Base-by-base conservation (phyloP, 2,888 invertebrate genomes). In the Megamerina dolium region DNA sequence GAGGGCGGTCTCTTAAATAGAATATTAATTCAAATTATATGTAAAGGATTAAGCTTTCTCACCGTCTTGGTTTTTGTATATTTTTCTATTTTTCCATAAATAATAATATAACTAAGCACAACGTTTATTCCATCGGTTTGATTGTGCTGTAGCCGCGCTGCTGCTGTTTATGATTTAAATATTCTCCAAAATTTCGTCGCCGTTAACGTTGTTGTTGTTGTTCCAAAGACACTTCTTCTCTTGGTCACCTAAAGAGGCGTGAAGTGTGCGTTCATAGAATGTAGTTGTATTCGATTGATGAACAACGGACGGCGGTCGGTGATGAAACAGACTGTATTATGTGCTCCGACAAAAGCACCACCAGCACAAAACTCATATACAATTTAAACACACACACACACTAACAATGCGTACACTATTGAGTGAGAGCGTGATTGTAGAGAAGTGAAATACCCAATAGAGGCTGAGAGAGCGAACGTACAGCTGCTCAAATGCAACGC, bases 211-310 rank as follows among this genome's bases (percentile, higher is more conserved):
- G n/a, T n/a, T 20, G 20, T 36, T 30, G 36, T 37, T 5, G 20
- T 41, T 32, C 33, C 32, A 37, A 35, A 36, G 36, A 44, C 40
- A 44, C 43, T 43, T 32, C 40, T 13, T 23, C 20, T 19, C 21
- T 5, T 35, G 14, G 26, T 36, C 37, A 27, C 32, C 36, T 41
- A 36, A 48, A 45, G 39, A 45, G 42, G 37, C 39, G 39, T 48
- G 31, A 38, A 45, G n/a, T n/a, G n/a, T n/a, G n/a, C n/a, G n/a
- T n/a, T n/a, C n/a, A n/a, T n/a, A n/a, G n/a, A n/a, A n/a, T n/a
- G n/a, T n/a, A n/a, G n/a, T n/a, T n/a, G 36, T 37, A 31, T 38
- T 37, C 26, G 37, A 29, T 21, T 20, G 12, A 30, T n/a, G 41
- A 13, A 36, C 16, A 20, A 34, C 14, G 37, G 18, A 31, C 31